Evolutionary conservation across 1,140 invertebrate genomes (phyloP), one percentile per base, ranked within the genome.

Genomic region (Hormaphis cornu): DNA sequence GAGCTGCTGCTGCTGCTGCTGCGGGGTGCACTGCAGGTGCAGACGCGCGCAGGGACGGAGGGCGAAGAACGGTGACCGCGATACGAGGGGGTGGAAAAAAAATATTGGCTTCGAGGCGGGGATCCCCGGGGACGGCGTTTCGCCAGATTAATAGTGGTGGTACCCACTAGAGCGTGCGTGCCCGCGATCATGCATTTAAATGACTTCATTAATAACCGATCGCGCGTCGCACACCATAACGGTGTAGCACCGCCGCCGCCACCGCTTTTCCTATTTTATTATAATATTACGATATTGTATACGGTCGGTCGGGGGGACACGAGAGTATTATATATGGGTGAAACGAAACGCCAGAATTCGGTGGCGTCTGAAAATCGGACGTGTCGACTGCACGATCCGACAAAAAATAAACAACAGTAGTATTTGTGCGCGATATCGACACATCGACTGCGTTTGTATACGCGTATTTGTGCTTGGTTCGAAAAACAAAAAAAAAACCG

Each of bases 131-230:
- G 61, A 66, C 61, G n/a, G n/a, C n/a, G 35, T 66, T 66, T 66
- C 61, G 61, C 61, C 61, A 66, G 61, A 66, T 66, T 66, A 66
- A 66, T 66, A 66, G 61, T 48, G 61, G 61, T 66, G 61, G 61
- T 66, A 66, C 61, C 61, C 61, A 48, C 44, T 50, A 48, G 61
- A 66, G 61, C 61, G 61, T 66, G 61, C 61, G 61, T 50, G 61
- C 58, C 70, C 59, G 37, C 59, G 70, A 71, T 71, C 70, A 66
- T 71, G 70, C 70, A 71, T 71, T 71, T 71, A 71, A 71, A 71
- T 71, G 70, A 71, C 70, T 71, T 71, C 70, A 71, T 71, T 71
- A 71, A 71, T 71, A 71, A 61, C 58, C 70, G 59, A 71, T 71
- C 70, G 59, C 46, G 56, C 37, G n/a, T 14, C 58, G 22, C 56